phyloP scores from a whole-genome alignment of 2,797 vertebrate genomes.

The Enteromius unitaeniatus region DNA sequence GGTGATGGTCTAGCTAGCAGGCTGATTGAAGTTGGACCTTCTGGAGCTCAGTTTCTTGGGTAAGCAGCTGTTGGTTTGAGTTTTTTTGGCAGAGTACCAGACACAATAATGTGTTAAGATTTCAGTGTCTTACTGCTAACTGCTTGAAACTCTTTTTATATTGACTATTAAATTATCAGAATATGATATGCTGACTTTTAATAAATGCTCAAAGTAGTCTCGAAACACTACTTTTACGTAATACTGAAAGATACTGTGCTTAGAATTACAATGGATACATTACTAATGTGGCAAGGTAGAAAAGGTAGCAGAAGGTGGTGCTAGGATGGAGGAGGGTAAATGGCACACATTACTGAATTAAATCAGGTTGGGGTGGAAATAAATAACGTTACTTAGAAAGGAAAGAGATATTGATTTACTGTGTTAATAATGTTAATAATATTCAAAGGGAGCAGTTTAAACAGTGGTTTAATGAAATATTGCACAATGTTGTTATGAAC shows the following conservation, averaged over 20 bases:
- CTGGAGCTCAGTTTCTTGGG: constrained; percentile 98
- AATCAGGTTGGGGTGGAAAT: not conserved
- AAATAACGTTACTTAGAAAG: not conserved
- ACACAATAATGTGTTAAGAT: not conserved
- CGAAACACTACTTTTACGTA: not conserved
- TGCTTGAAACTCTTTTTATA: not conserved
- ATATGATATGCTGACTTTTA: not conserved
- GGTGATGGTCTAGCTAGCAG: constrained; percentile 94
- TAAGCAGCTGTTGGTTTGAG: constrained; percentile 74
- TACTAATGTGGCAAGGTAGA: not conserved
- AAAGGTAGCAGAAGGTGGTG: not conserved
- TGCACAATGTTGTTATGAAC: not conserved
- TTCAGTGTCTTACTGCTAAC: not conserved
- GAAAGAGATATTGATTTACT: not conserved
- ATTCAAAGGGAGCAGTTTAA: not conserved
- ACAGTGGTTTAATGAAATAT: not conserved
- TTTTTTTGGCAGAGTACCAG: not conserved
- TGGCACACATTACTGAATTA: not conserved
- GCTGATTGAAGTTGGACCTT: constrained; percentile 95
- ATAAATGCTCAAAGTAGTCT: not conserved
- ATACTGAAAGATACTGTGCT: not conserved
- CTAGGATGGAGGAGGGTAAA: not conserved
- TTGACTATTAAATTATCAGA: not conserved
- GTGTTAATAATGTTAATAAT: not conserved
- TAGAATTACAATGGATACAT: not conserved